Evolutionary conservation across 2,797 vertebrate species (phyloP), one percentile per base, ranked within the genome.

Genomic region (Numenius phaeopus): DNA sequence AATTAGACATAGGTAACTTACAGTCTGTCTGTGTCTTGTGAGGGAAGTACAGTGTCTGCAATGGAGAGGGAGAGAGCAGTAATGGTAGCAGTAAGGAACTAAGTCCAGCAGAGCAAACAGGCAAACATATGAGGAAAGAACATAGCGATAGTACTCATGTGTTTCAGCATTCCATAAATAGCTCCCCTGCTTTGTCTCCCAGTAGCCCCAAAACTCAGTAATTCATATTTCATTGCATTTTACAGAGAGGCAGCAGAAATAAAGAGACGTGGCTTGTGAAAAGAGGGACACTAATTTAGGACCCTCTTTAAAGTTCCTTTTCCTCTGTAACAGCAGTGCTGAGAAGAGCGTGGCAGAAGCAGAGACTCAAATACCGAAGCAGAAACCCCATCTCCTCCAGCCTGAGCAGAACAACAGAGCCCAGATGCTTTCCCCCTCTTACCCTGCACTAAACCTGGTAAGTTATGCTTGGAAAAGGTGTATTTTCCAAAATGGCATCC

Each of bases 81-180:
- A 55, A 66, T 4, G 20, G 13, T 8, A 55, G 85, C 0, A 34
- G 22, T 1, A 11, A 76, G 77, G 77, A 86, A 52, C 23, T 13
- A 47, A 50, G 46, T 5, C 70, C 61, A 32, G 37, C 0, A 7
- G 37, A 81, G 89, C 37, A 75, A 44, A 73, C 0, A 78, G 44
- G 54, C 42, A 3, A 2, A 10, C 0, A 2, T 20, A 14, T 7
- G 81, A 89, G 64, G 70, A 32, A 50, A 34, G 11, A 44, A 32
- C 1, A 4, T 9, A 50, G 0, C 24, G n/a, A 3, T 0, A 10
- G 16, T 13, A 20, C 50, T 77, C 7, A 0, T 11, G 37, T 67
- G 50, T 30, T 65, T 15, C 42, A n/a, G 18, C 5, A 0, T 22
- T 11, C 9, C 34, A 37, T 1, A 39, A 81, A 76, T 1, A 65